Evolutionary conservation across 2,113 vertebrate genomes (phyloP).

Genomic region (Isichthys henryi): DNA sequence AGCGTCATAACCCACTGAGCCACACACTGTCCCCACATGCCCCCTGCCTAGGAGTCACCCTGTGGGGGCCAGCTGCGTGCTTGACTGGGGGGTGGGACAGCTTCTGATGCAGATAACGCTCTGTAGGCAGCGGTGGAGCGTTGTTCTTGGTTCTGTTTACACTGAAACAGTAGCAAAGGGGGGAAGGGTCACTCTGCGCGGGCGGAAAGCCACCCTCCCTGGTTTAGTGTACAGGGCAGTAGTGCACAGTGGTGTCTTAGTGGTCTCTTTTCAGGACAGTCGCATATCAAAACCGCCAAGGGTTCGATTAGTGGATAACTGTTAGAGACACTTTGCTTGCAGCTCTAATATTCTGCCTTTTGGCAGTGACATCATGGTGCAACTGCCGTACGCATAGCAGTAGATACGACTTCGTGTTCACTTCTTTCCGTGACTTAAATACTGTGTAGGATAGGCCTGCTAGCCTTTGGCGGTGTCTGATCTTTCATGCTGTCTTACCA

Average conservation of each 20-base stretch:
- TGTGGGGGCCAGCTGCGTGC: not conserved
- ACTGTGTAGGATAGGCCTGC: not conserved
- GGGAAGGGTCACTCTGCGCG: not conserved
- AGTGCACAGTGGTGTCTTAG: not conserved
- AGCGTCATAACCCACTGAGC: not conserved
- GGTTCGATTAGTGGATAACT: not conserved
- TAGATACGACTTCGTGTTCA: not conserved
- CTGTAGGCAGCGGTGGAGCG: not conserved
- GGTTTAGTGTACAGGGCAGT: not conserved
- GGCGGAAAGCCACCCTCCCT: not conserved
- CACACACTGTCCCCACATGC: not conserved
- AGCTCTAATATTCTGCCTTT: not conserved
- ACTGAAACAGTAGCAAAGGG: not conserved
- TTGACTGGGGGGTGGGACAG: not conserved
- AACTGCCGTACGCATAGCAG: not conserved
- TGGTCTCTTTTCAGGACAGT: not conserved
- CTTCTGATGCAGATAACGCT: not conserved
- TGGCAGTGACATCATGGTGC: not conserved
- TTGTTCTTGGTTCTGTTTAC: not conserved
- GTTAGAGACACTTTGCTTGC: not conserved
- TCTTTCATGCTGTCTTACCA: not conserved
- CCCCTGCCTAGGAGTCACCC: not conserved
- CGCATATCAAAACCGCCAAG: not conserved
- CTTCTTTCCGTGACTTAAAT: not conserved
- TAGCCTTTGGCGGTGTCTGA: not conserved